Evolutionary conservation across 2,113 vertebrate species (phyloP).

Genomic region (Tachuris rubrigastra): DNA sequence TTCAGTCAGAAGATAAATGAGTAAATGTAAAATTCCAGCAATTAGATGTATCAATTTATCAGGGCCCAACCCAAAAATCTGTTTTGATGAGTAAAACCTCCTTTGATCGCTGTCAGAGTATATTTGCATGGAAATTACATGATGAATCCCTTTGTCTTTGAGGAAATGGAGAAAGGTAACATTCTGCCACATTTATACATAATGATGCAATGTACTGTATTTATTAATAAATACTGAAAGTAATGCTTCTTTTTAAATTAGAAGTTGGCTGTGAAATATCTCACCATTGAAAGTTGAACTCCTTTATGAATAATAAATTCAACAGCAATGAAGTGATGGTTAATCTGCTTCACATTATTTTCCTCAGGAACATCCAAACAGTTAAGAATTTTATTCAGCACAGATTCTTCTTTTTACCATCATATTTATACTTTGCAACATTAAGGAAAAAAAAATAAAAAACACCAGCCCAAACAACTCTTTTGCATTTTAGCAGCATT

Average conservation of each 20-base stretch:
- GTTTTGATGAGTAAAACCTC: conserved; percentile 4
- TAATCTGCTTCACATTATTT: background rate
- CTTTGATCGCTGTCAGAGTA: background rate
- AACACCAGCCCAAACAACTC: background rate
- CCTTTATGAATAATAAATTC: conserved; percentile 32
- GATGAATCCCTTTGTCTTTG: conserved; percentile 25
- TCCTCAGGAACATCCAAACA: background rate
- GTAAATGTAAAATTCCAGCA: background rate
- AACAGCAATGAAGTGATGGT: background rate
- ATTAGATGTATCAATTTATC: background rate
- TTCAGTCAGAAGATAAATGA: conserved; percentile 2
- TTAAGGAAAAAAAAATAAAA: background rate
- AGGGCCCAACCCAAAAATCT: background rate
- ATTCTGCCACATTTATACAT: background rate
- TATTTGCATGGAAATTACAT: conserved; percentile 31
- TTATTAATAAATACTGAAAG: conserved; percentile 36
- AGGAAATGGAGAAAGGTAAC: background rate
- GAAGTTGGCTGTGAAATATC: background rate
- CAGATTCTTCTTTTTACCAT: background rate
- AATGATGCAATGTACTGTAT: background rate
- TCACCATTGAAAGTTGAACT: background rate
- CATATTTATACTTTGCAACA: background rate
- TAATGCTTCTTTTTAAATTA: background rate
- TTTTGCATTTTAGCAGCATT: background rate
- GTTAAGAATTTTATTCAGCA: background rate